These are phyloP conservation scores for Entelurus aequoreus DNA, from an alignment of 2,113 vertebrate genomes.

Conservation along the genomic window DNA sequence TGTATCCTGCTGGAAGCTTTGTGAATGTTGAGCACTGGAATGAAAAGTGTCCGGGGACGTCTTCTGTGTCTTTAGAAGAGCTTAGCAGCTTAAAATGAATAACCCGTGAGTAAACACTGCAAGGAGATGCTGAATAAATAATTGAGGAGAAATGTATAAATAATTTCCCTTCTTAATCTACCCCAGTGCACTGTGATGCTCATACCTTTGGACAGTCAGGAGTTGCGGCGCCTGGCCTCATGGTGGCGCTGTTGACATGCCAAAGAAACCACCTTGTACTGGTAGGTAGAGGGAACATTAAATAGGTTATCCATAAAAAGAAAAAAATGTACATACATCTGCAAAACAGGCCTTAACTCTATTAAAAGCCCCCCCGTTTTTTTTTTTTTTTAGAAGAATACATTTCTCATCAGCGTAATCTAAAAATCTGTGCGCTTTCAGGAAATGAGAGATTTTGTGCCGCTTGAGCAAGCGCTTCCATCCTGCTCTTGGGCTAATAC, in stretches of 20 bases:
- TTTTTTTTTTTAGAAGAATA: constrained; percentile 62
- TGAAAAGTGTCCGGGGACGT: constrained; percentile 52
- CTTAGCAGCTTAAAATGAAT: constrained; percentile 70
- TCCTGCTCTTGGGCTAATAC: constrained; percentile 18
- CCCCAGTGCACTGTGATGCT: constrained; percentile 59
- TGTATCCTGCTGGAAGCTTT: constrained; percentile 43
- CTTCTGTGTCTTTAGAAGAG: constrained; percentile 61
- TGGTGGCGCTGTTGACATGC: constrained; percentile 63
- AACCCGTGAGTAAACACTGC: constrained; percentile 69
- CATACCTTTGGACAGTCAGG: constrained; percentile 40
- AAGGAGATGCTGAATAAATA: constrained; percentile 72
- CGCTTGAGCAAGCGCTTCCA: constrained; percentile 31
- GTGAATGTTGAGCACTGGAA: constrained; percentile 37
- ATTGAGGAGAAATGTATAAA: constrained; percentile 74
- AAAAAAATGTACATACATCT: constrained; percentile 49
- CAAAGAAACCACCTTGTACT: constrained; percentile 8
- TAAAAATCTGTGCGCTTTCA: constrained; percentile 60
- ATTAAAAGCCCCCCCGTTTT: constrained; percentile 26
- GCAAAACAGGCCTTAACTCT: constrained; percentile 59
- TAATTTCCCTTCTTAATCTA: constrained; percentile 67
- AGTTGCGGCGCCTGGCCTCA: constrained; percentile 22
- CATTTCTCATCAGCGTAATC: constrained; percentile 62
- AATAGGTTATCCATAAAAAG: constrained; percentile 31
- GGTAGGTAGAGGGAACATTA: constrained; percentile 21
- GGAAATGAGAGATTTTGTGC: constrained; percentile 56